Conservation (phyloP, 1,140 invertebrate genomes). For the Drosophila cardini region DNA sequence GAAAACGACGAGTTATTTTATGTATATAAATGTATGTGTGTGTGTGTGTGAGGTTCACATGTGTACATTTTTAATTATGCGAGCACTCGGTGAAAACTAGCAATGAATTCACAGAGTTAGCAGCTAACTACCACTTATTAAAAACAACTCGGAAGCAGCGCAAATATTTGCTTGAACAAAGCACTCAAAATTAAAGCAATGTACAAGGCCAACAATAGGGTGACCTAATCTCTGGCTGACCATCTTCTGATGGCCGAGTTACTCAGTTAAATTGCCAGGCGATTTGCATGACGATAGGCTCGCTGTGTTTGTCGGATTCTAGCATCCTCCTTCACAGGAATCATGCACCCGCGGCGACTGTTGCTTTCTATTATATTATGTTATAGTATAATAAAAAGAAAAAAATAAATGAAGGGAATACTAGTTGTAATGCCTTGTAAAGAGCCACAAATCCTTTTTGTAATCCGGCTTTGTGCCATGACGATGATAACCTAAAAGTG, state of each 20-base stretch:
- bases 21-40: too few relatives aligned
- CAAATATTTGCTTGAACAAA: conserved; percentile 67
- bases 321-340: neutral
- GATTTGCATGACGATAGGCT: conserved; percentile 68
- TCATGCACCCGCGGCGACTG: conserved; percentile 33
- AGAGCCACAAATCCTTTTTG: conserved; percentile 70
- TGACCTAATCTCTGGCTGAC: conserved; percentile 48
- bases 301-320: neutral
- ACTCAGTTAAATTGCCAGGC: conserved; percentile 49
- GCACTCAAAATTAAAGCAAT: conserved; percentile 52
- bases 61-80: conserved; percentile 81
- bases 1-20: too few relatives aligned
- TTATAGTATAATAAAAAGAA: conserved; percentile 30
- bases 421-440: conserved; percentile 63
- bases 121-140: conserved; percentile 67
- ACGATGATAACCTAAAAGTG: conserved; percentile 79
- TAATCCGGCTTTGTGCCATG: conserved; percentile 73
- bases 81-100: conserved; percentile 52
- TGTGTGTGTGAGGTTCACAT: conserved; percentile 39
- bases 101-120: conserved; percentile 53
- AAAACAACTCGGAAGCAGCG: conserved; percentile 57
- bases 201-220: conserved; percentile 33
- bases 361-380: conserved; percentile 43
- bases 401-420: conserved; percentile 17
- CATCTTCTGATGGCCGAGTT: conserved; percentile 60